phyloP scores from a whole-genome alignment of 2,113 vertebrate genomes.

The Misgurnus anguillicaudatus region DNA sequence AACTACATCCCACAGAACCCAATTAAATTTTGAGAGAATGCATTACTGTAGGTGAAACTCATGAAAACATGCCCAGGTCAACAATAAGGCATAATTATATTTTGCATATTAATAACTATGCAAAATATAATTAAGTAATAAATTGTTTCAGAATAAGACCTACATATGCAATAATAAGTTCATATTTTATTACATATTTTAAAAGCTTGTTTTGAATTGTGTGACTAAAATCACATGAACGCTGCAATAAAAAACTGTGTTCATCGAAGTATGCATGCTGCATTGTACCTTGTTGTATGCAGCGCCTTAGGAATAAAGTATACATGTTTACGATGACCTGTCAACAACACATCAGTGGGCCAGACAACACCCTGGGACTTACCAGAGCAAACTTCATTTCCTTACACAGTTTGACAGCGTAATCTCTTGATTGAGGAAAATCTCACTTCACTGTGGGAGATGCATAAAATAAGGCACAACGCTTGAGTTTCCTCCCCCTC shows the following conservation, averaged over 20 bases:
- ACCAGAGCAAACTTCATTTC: constrained; percentile 70
- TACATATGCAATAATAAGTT: too few relatives aligned
- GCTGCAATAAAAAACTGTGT: neutral
- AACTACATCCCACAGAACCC: neutral
- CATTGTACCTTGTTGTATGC: neutral
- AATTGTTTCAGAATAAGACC: too few relatives aligned
- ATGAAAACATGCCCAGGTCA: neutral
- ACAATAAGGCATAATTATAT: neutral
- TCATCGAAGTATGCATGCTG: neutral
- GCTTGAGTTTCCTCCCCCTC: constrained; percentile 61
- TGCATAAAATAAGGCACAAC: constrained; percentile 62
- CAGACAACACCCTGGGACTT: constrained; percentile 45
- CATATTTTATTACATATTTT: too few relatives aligned
- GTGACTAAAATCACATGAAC: neutral
- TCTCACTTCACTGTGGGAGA: constrained; percentile 65
- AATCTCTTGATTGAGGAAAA: constrained; percentile 67
- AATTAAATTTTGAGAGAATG: constrained; percentile 15
- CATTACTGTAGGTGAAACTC: neutral
- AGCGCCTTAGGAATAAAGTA: neutral
- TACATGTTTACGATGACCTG: constrained; percentile 28
- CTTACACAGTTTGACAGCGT: constrained; percentile 71
- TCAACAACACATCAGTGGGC: constrained; percentile 31
- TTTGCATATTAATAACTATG: neutral
- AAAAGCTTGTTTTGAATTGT: too few relatives aligned
- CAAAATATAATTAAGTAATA: too few relatives aligned